A percentile compares a stretch with the other conserved stretches of the same genome.
These are phyloP conservation scores for Fragum whitleyi DNA, from an alignment of 2,888 invertebrate species.

Conservation along the genomic window DNA sequence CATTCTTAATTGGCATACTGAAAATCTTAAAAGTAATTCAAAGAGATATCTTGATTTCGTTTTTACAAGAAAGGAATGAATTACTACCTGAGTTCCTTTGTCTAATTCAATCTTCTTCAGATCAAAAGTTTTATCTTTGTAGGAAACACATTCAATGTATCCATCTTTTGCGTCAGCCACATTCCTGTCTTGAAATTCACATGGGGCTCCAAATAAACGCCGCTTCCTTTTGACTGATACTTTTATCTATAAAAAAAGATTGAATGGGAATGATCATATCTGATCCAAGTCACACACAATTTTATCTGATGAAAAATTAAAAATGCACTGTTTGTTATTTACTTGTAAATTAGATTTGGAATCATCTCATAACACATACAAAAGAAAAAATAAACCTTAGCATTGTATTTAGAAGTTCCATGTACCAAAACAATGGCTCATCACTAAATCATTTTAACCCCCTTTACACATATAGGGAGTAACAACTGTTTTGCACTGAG, in stretches of 20 bases:
- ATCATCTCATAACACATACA: background rate
- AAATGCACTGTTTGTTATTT: no score
- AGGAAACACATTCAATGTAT: slow-evolving; percentile 81
- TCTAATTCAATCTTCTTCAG: slow-evolving; percentile 81
- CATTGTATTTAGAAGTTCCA: no score
- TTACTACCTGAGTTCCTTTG: slow-evolving; percentile 80
- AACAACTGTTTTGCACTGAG: no score
- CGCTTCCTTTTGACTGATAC: slow-evolving; percentile 76
- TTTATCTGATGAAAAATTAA: no score
- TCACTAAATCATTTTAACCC: no score
- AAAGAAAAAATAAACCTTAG: no score
- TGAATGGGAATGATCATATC: background rate
- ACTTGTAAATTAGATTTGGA: background rate
- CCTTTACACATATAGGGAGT: no score
- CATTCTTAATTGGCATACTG: no score
- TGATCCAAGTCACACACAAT: background rate
- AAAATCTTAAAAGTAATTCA: no score
- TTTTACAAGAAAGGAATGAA: background rate
- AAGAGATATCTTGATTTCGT: no score
- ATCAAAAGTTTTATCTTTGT: slow-evolving; percentile 82
- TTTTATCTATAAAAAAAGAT: slow-evolving; percentile 76
- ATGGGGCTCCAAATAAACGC: slow-evolving; percentile 77
- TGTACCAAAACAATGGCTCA: no score
- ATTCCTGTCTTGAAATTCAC: slow-evolving; percentile 81
- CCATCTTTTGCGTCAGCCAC: slow-evolving; percentile 83